Evolutionary conservation across 2,113 vertebrate genomes (phyloP).

Genomic region (Isurus oxyrinchus): DNA sequence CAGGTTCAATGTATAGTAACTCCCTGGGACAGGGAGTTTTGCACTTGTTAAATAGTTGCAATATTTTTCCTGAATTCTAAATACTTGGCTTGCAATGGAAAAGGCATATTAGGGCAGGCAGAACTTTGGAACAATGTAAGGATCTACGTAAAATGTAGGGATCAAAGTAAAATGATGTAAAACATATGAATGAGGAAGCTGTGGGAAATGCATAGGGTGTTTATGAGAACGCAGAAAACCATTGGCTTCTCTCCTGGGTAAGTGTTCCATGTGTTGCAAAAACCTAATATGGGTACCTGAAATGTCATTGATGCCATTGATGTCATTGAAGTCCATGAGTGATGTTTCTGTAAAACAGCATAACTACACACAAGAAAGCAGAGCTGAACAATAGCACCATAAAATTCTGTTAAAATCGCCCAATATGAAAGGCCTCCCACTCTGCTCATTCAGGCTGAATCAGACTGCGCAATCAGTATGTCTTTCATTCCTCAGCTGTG

Average conservation of each 20-base stretch:
- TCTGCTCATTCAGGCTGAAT: background rate
- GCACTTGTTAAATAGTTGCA: background rate
- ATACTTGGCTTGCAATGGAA: no score
- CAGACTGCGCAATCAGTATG: background rate
- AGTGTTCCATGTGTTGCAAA: background rate
- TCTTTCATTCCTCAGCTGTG: background rate
- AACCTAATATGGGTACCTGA: background rate
- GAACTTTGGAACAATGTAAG: no score
- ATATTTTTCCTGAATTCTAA: background rate
- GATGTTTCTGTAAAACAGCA: background rate
- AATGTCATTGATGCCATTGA: background rate
- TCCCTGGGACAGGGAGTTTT: background rate
- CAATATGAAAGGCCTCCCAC: background rate
- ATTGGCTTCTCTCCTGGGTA: background rate
- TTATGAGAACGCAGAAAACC: background rate
- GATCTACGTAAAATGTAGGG: background rate
- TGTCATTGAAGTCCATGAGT: background rate
- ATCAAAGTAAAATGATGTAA: background rate
- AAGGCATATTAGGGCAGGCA: no score
- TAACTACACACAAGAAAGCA: background rate
- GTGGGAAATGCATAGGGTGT: background rate
- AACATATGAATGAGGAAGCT: background rate
- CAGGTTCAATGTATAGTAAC: background rate
- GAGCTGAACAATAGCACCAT: background rate
- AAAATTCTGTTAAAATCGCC: background rate